Conservation (phyloP, 2,888 invertebrate species). For the Tiliacea citrago region DNA sequence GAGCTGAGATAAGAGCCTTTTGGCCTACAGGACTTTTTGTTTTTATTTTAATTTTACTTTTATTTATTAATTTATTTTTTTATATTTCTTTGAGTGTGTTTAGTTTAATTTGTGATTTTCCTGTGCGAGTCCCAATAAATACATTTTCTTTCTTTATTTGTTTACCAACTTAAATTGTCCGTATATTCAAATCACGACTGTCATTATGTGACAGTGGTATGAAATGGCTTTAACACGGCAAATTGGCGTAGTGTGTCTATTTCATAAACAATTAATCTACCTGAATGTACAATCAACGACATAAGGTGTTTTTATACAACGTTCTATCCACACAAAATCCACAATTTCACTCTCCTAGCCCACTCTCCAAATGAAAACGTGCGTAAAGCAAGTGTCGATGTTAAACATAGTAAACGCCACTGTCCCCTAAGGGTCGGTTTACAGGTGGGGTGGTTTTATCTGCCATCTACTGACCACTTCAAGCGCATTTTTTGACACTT, state of each 20-base stretch:
- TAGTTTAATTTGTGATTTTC: no score
- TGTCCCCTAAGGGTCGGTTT: conserved; percentile 43
- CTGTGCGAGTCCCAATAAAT: no score
- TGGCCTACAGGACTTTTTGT: no score
- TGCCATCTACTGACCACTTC: conserved; percentile 68
- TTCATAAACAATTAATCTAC: background rate
- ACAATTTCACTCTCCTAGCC: conserved; percentile 26
- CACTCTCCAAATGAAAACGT: conserved; percentile 55
- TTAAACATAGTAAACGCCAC: conserved; percentile 52
- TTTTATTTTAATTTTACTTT: no score
- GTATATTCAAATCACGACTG: background rate
- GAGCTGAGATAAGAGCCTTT: no score
- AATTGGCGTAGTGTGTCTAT: background rate
- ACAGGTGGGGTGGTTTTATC: conserved; percentile 67
- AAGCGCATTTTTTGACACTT: conserved; percentile 70
- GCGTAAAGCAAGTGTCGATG: conserved; percentile 60
- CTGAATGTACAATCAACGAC: background rate
- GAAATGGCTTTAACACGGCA: background rate
- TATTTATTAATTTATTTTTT: no score
- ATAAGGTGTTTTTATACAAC: background rate
- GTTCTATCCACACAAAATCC: conserved; percentile 20
- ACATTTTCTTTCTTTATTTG: no score
- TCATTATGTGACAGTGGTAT: no score
- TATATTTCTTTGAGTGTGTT: no score
- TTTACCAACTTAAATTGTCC: background rate